Evolutionary conservation across 2,888 invertebrate species (phyloP), one percentile per base, ranked within the genome.

Genomic region (Caenorhabditis auriculariae): DNA sequence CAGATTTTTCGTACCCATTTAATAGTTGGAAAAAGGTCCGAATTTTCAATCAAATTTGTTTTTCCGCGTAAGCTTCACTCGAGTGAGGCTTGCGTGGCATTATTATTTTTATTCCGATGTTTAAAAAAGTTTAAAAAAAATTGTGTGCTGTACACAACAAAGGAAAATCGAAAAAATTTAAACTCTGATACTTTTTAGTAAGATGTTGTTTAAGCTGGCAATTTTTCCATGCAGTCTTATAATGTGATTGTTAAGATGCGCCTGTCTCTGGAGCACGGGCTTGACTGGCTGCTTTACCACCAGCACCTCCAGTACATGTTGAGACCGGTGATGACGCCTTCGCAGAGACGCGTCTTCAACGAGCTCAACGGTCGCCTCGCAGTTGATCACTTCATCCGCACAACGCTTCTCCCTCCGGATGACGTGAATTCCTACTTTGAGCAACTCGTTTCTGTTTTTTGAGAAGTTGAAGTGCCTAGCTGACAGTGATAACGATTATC

Each of bases 251-350:
- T 60, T 26, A 45, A 67, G 69, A 55, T 70, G 46, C 49, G 47
- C 1, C 51, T 70, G 1, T 81, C 85, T 57, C 80, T 85, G 41
- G 85, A 87, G 24, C 84, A 85, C 64, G 87, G 89, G 54, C 87
- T 90, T 54, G 87, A 88, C 48, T 94, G 90, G 82, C 88, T 90
- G 70, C 88, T 88, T 80, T 92, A 95, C 79, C 96, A 96, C 84
- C 93, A 95, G 82, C 96, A 96, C 84, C 86, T 96, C 64, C 91
- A 92, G 48, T 93, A 92, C 82, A 96, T 96, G 96, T 86, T 92
- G 77, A 91, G 93, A 77, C 89, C 89, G 82, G 82, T 89, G 37
- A 85, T 94, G 72, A 86, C 88, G 0, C 89, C 88, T 76, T 83
- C 86, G 47, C 88, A 90, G 75, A 88, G 90, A 76, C 85, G 87